These are phyloP conservation scores for Hemicordylus capensis DNA, from an alignment of 2,113 vertebrate species.

Conservation along the genomic window DNA sequence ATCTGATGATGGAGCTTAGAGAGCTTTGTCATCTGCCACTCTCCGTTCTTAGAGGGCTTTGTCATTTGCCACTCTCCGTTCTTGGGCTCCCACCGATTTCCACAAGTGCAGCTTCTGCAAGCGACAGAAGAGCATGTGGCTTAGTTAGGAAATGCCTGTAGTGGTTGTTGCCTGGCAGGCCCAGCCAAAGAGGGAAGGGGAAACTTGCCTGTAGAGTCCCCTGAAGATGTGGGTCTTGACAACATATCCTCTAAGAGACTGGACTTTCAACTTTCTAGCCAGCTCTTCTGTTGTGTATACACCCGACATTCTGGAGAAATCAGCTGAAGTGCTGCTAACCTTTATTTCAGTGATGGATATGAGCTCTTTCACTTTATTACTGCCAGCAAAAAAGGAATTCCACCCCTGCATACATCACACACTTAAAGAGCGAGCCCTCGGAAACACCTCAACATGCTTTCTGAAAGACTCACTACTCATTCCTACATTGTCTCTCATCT, in stretches of 20 bases:
- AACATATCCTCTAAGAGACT: not conserved
- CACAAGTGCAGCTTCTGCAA: too few relatives aligned
- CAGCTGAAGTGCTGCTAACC: not conserved
- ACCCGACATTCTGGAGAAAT: not conserved
- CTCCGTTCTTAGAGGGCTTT: too few relatives aligned
- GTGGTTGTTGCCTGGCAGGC: not conserved
- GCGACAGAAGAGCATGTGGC: too few relatives aligned
- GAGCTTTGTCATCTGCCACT: too few relatives aligned
- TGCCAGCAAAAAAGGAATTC: not conserved
- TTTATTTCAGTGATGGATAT: too few relatives aligned
- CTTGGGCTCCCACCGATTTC: too few relatives aligned
- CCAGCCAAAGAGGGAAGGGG: not conserved
- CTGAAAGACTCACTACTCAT: not conserved
- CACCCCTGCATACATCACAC: not conserved
- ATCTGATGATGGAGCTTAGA: too few relatives aligned
- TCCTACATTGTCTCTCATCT: too few relatives aligned
- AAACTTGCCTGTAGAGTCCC: not conserved
- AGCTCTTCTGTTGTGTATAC: not conserved
- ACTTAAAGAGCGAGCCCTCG: not conserved
- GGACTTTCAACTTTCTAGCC: not conserved
- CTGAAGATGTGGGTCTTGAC: not conserved
- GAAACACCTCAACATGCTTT: not conserved
- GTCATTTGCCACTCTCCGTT: too few relatives aligned
- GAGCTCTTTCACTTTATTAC: not conserved
- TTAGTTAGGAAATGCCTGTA: too few relatives aligned